Percentiles rank a stretch among this genome's conserved stretches.
Conservation (phyloP, 2,888 invertebrate genomes). For the Sicus ferrugineus region DNA sequence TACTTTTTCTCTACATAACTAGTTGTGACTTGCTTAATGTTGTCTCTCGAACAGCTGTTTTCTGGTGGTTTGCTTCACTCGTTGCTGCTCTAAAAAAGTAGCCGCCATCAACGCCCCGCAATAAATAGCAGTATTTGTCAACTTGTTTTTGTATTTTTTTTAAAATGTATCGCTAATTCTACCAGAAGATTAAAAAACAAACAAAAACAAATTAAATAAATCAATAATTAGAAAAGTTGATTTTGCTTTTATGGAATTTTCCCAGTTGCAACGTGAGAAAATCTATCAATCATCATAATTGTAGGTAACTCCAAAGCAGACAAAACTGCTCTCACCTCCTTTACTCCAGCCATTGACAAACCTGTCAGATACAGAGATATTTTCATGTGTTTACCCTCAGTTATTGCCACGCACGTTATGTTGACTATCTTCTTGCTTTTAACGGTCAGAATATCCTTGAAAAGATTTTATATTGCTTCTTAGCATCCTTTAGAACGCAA, state of each 20-base stretch:
- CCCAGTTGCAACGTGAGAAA: not conserved
- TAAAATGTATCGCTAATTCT: not conserved
- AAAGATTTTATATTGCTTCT: too few species aligned
- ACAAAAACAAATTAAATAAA: too few species aligned
- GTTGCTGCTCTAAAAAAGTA: constrained; percentile 7
- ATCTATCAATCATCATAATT: not conserved
- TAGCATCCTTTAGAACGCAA: too few species aligned
- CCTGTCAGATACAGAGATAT: too few species aligned
- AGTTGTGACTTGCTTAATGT: constrained; percentile 4
- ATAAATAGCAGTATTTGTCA: too few species aligned
- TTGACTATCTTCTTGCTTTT: too few species aligned
- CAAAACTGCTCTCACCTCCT: too few species aligned
- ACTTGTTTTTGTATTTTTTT: not conserved
- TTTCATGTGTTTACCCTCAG: too few species aligned
- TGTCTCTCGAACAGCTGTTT: constrained; percentile 19
- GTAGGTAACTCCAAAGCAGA: too few species aligned
- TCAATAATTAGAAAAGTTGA: not conserved
- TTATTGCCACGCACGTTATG: too few species aligned
- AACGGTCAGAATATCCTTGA: too few species aligned
- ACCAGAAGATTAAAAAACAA: not conserved
- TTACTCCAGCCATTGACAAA: too few species aligned
- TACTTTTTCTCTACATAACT: not conserved
- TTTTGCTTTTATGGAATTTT: not conserved
- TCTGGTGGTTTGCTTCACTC: not conserved
- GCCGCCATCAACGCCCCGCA: not conserved